Percentiles rank a stretch among this genome's conserved stretches.
Conservation (phyloP, 2,888 invertebrate genomes). For the Azorinus chamasolen region DNA sequence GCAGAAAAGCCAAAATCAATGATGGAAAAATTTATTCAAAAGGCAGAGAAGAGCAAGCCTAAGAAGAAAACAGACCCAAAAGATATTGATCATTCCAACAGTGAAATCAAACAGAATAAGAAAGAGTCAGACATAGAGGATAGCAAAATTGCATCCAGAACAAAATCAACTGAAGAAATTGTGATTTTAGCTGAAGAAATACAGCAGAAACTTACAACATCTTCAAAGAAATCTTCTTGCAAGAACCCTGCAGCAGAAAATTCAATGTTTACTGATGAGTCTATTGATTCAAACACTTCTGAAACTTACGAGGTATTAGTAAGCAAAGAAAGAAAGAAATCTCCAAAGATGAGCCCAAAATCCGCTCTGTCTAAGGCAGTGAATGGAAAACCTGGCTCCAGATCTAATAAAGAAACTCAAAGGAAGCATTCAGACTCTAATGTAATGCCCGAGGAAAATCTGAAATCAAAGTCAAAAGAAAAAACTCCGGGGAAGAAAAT, state of each 20-base stretch:
- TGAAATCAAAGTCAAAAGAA: too few relatives aligned
- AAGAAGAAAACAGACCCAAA: background rate
- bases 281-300: conserved; percentile 14
- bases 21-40: background rate
- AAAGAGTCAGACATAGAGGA: background rate
- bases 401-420: background rate
- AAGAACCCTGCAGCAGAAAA: conserved; percentile 18
- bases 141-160: too few relatives aligned
- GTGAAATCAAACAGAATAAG: background rate
- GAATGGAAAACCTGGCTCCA: background rate
- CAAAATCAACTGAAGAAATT: conserved; percentile 47
- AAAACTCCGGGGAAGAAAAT: too few relatives aligned
- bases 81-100: background rate
- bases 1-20: background rate
- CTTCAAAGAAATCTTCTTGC: conserved; percentile 9
- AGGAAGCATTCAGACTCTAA: background rate
- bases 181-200: conserved; percentile 31
- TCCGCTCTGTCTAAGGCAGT: too few relatives aligned
- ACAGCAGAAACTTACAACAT: conserved; percentile 25
- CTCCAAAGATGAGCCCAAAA: conserved; percentile 11
- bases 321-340: background rate
- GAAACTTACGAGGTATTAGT: background rate
- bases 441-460: background rate
- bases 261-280: conserved; percentile 47
- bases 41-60: background rate